phyloP scores from a whole-genome alignment of 1,140 invertebrate species.

The Berghia stephanieae region DNA sequence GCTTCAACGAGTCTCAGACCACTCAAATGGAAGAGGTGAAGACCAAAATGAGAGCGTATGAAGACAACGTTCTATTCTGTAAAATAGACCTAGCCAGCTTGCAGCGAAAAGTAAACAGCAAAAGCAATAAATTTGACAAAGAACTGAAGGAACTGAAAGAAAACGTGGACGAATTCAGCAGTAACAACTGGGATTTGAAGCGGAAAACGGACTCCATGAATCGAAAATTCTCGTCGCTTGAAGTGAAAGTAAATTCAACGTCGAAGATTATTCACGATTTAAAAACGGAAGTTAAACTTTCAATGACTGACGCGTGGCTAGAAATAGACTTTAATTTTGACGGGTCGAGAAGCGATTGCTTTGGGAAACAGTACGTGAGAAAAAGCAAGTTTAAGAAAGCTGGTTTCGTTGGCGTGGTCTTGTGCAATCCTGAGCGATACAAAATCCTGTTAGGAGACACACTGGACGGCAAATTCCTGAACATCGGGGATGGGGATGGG shows the following conservation, averaged over 20 bases:
- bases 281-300: conserved; percentile 36
- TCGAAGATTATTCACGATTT: conserved; percentile 22
- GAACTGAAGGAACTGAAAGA: conserved; percentile 24
- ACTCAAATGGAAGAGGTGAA: conserved; percentile 18
- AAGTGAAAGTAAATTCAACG: conserved; percentile 10
- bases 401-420: conserved; percentile 54
- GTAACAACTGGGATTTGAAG: conserved; percentile 29
- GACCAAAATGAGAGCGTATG: conserved; percentile 7
- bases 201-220: conserved; percentile 18
- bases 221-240: conserved; percentile 1
- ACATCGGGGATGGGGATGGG: conserved; percentile 53
- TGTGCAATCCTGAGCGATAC: conserved; percentile 51
- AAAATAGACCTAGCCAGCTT: conserved; percentile 32
- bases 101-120: conserved; percentile 28
- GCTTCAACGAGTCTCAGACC: conserved; percentile 27
- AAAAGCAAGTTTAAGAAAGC: conserved; percentile 42
- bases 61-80: conserved; percentile 31
- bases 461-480: conserved; percentile 48
- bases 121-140: conserved; percentile 20
- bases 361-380: conserved; percentile 49
- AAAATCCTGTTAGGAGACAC: conserved; percentile 56
- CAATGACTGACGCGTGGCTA: conserved; percentile 44
- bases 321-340: conserved; percentile 49
- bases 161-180: conserved; percentile 22
- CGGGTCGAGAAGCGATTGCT: conserved; percentile 44